Conservation (phyloP, 2,888 invertebrate species). For the Spodoptera exigua region DNA sequence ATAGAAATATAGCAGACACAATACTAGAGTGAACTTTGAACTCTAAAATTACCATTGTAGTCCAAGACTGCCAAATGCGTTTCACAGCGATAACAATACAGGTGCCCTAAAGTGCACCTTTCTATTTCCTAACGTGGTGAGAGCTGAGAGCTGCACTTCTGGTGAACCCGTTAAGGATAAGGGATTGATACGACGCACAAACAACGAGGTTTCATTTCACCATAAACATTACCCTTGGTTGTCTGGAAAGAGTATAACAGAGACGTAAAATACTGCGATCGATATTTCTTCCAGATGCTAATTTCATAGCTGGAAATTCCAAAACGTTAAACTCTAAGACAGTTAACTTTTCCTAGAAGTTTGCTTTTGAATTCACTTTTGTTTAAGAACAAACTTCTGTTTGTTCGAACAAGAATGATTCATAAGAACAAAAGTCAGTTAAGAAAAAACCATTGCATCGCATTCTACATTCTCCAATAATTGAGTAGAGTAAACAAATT, state of each 20-base stretch:
- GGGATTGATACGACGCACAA: slow-evolving; percentile 36
- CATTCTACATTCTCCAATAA: slow-evolving; percentile 5
- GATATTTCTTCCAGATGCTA: slow-evolving; percentile 4
- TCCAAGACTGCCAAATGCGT: slow-evolving; percentile 6
- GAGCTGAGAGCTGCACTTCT: slow-evolving; percentile 31
- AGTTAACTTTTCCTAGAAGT: slow-evolving; percentile 9
- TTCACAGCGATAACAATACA: slow-evolving; percentile 20
- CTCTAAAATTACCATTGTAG: slow-evolving; percentile 10
- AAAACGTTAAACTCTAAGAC: slow-evolving; percentile 17
- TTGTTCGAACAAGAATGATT: slow-evolving; percentile 22
- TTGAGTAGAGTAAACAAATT: slow-evolving; percentile 26
- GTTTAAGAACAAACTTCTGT: slow-evolving; percentile 2
- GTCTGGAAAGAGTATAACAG: slow-evolving; percentile 22
- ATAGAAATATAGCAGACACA: neutral
- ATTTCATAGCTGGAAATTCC: slow-evolving; percentile 2
- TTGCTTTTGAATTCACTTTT: slow-evolving; percentile 4
- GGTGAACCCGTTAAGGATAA: slow-evolving; percentile 41
- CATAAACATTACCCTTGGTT: slow-evolving; percentile 14
- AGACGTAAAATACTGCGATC: slow-evolving; percentile 7
- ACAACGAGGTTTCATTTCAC: slow-evolving; percentile 28
- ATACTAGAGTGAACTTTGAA: slow-evolving; percentile 9
- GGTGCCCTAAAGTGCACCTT: slow-evolving; percentile 30
- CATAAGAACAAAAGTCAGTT: slow-evolving; percentile 10
- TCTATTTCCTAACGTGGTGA: slow-evolving; percentile 40
- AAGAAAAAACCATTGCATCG: neutral